These are phyloP conservation scores for Arctopsyche grandis DNA, from an alignment of 1,140 invertebrate genomes.

Conservation along the genomic window DNA sequence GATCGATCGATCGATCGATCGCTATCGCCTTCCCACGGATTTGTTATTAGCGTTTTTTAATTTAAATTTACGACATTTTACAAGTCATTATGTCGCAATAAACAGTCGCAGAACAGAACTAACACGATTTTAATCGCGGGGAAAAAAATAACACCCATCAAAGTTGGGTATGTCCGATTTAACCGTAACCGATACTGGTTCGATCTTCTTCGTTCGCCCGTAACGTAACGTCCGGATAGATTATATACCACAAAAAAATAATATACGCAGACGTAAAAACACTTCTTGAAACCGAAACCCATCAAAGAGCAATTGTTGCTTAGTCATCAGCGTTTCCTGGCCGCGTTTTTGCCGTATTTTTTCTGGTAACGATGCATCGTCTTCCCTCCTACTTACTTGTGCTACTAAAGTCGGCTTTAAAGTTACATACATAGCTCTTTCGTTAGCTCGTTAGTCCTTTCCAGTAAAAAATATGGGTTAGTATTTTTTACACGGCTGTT, in stretches of 20 bases:
- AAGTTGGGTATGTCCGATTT: neutral
- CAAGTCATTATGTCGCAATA: neutral
- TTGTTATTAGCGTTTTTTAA: neutral
- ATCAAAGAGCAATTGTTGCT: slow-evolving; percentile 17
- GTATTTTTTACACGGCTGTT: too few species aligned
- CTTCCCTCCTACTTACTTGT: neutral
- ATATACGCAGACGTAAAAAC: neutral
- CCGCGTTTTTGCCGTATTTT: slow-evolving; percentile 9
- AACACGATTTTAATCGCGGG: neutral
- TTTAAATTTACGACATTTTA: slow-evolving; percentile 9
- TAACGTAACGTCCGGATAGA: neutral
- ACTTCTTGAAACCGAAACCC: slow-evolving; percentile 20
- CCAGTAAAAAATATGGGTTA: too few species aligned
- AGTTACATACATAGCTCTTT: too few species aligned
- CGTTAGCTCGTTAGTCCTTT: too few species aligned
- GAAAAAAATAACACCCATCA: slow-evolving; percentile 5
- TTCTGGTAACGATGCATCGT: slow-evolving; percentile 1
- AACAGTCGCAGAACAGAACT: neutral
- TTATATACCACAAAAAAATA: too few species aligned
- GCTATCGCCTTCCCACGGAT: neutral
- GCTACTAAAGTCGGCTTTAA: neutral
- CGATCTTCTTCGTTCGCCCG: neutral
- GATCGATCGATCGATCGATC: too few species aligned
- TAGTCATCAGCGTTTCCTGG: slow-evolving; percentile 28
- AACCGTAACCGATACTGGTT: slow-evolving; percentile 3